Evolutionary conservation across 1,140 invertebrate genomes (phyloP).

Genomic region (Cataglyphis hispanica): DNA sequence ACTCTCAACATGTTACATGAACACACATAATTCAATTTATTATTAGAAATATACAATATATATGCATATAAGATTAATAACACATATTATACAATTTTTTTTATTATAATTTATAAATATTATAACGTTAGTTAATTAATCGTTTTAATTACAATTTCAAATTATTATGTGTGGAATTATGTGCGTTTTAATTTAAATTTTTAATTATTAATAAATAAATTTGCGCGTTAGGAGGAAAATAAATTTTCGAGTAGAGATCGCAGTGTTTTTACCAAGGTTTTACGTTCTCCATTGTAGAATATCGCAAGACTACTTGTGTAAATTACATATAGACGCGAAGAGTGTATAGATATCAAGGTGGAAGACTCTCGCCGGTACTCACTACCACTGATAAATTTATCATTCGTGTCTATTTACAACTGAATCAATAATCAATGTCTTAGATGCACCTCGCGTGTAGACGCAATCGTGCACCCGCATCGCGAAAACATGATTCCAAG

Average conservation of each 20-base stretch:
- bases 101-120: too few species aligned
- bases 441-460: slow-evolving; percentile 16
- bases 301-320: not conserved
- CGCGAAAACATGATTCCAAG: not conserved
- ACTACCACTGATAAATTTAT: slow-evolving; percentile 70
- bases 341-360: slow-evolving; percentile 10
- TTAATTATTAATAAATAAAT: not conserved
- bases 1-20: not conserved
- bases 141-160: not conserved
- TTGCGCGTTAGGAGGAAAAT: not conserved
- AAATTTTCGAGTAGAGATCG: not conserved
- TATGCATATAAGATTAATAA: too few species aligned
- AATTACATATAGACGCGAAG: not conserved
- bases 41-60: too few species aligned
- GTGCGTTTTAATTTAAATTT: not conserved
- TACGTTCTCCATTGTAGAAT: not conserved
- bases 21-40: too few species aligned
- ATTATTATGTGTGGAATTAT: not conserved
- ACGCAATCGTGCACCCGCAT: not conserved
- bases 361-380: not conserved
- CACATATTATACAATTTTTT: too few species aligned
- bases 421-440: slow-evolving; percentile 79
- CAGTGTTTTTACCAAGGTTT: not conserved
- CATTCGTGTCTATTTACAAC: slow-evolving; percentile 77
- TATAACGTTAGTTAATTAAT: too few species aligned